phyloP scores from a whole-genome alignment of 1,140 invertebrate species.

The Sitophilus oryzae region DNA sequence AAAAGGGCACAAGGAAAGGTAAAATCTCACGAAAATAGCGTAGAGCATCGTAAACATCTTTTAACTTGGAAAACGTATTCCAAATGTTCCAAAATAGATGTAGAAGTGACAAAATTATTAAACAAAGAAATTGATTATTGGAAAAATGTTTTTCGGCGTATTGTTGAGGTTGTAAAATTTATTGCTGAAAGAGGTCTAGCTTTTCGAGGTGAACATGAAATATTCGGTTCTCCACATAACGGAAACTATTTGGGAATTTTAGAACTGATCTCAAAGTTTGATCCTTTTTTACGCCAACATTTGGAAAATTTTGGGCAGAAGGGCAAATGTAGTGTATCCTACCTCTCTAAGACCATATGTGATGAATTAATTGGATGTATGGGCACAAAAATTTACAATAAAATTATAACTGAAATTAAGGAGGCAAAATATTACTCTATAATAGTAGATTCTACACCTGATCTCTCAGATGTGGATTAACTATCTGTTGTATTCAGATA shows the following conservation, averaged over 20 bases:
- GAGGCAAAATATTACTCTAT: constrained; percentile 9
- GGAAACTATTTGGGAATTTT: constrained; percentile 35
- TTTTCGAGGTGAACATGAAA: constrained; percentile 32
- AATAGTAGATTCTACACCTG: constrained; percentile 10
- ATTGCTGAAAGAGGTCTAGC: constrained; percentile 29
- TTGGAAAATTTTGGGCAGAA: constrained; percentile 8
- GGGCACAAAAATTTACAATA: not conserved
- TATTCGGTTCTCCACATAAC: constrained; percentile 32
- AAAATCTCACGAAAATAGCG: too few species aligned
- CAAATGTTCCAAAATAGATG: too few species aligned
- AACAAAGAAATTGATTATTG: too few species aligned
- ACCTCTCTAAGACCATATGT: constrained; percentile 12
- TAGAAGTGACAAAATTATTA: too few species aligned
- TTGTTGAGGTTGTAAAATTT: too few species aligned
- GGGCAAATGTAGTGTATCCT: constrained; percentile 4
- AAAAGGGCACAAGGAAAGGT: too few species aligned
- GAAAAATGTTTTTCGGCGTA: too few species aligned
- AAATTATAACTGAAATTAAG: constrained; percentile 11
- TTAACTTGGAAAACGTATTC: too few species aligned
- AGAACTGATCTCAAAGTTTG: constrained; percentile 20
- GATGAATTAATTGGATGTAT: constrained; percentile 11
- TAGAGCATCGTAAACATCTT: too few species aligned
- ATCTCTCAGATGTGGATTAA: constrained; percentile 43
- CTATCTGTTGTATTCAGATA: constrained; percentile 37
- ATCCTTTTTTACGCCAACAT: constrained; percentile 12